phyloP scores from a whole-genome alignment of 1,140 invertebrate species.

The Sycophaga agraensis region DNA sequence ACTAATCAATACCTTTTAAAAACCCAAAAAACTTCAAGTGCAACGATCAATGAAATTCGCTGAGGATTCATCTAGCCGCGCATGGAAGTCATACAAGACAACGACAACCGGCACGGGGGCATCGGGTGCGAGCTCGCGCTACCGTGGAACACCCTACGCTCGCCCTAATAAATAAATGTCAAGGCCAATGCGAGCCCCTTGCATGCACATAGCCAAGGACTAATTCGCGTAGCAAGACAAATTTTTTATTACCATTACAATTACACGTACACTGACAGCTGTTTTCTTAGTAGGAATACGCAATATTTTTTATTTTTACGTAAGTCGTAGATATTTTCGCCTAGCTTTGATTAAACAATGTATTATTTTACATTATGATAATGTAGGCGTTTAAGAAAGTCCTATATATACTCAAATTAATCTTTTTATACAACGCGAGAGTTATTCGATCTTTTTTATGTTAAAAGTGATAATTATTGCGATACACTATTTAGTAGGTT shows the following conservation, averaged over 20 bases:
- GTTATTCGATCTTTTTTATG: no score
- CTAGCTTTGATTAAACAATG: no score
- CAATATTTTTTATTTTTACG: no score
- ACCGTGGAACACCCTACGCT: constrained; percentile 52
- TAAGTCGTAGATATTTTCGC: no score
- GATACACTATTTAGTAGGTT: no score
- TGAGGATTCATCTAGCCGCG: constrained; percentile 56
- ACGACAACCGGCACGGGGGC: constrained; percentile 49
- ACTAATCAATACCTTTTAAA: constrained; percentile 28
- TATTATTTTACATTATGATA: no score
- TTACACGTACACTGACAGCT: not conserved
- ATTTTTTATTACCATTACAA: no score
- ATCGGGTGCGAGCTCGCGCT: constrained; percentile 52
- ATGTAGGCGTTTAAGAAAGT: no score
- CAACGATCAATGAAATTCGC: constrained; percentile 54
- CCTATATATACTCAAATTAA: no score
- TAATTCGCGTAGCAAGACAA: not conserved
- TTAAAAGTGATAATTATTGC: no score
- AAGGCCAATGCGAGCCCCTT: constrained; percentile 1
- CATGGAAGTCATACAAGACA: constrained; percentile 59
- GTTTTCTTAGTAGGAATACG: no score
- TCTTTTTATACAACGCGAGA: no score
- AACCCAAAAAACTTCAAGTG: constrained; percentile 39
- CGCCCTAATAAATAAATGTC: constrained; percentile 54
- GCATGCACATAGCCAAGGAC: not conserved